These are phyloP conservation scores for Cossypha polioptera DNA, from an alignment of 2,797 vertebrate species.

Conservation along the genomic window DNA sequence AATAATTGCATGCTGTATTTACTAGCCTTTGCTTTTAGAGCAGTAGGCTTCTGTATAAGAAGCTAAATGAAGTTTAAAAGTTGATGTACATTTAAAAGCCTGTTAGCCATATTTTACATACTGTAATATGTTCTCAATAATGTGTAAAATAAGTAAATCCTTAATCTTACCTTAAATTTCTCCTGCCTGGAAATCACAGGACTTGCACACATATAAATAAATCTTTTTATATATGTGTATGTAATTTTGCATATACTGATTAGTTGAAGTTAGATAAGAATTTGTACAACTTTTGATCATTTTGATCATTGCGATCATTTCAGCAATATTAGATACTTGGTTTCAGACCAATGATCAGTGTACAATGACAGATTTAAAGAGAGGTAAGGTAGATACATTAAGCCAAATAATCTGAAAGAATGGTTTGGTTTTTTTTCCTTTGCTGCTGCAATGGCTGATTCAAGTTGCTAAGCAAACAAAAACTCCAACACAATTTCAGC, in stretches of 20 bases:
- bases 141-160: not conserved
- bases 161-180: not conserved
- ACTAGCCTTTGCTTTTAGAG: not conserved
- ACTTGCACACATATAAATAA: not conserved
- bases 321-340: not conserved
- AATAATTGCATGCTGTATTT: not conserved
- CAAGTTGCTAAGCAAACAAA: not conserved
- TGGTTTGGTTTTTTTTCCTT: too few species aligned
- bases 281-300: not conserved
- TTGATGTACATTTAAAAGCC: not conserved
- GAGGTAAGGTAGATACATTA: not conserved
- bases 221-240: accelerated
- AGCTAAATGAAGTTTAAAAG: not conserved
- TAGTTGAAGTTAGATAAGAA: not conserved
- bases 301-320: not conserved
- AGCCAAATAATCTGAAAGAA: not conserved
- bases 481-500: not conserved
- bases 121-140: not conserved
- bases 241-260: not conserved
- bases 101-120: not conserved
- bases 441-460: not conserved
- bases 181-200: not conserved
- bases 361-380: not conserved
- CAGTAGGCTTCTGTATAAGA: not conserved
- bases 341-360: not conserved